phyloP scores from a whole-genome alignment of 2,113 vertebrate genomes.

The Ciconia maguari region DNA sequence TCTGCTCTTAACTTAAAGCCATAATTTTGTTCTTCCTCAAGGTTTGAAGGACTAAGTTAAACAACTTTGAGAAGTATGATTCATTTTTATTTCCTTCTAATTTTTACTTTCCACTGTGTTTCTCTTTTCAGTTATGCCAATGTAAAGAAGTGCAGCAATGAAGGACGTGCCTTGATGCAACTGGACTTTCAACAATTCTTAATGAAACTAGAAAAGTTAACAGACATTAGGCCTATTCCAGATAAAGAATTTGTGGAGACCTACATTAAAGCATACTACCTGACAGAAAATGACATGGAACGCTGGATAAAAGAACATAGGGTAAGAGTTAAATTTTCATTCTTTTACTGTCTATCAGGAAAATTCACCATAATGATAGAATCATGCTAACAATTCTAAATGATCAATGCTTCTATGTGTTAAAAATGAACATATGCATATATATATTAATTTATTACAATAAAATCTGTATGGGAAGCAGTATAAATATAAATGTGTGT shows the following conservation, averaged over 20 bases:
- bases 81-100: not conserved
- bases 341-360: not conserved
- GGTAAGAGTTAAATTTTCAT: conserved; percentile 73
- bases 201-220: conserved; percentile 97
- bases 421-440: not conserved
- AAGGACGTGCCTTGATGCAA: conserved; percentile 98
- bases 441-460: not conserved
- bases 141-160: conserved; percentile 98
- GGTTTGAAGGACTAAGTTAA: not conserved
- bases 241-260: conserved; percentile 99
- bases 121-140: conserved; percentile 86
- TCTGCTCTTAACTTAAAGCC: not conserved
- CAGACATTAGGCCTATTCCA: conserved; percentile 95
- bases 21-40: not conserved
- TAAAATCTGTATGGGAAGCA: not conserved
- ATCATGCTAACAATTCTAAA: not conserved
- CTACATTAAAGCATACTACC: conserved; percentile 98
- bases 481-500: not conserved
- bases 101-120: not conserved
- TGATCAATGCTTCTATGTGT: not conserved
- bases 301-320: conserved; percentile 97
- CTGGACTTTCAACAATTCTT: conserved; percentile 98
- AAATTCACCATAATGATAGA: not conserved
- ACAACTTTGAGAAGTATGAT: not conserved
- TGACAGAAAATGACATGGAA: conserved; percentile 99